Conservation (phyloP, 2,113 vertebrate genomes). For the Casuarius casuarius region DNA sequence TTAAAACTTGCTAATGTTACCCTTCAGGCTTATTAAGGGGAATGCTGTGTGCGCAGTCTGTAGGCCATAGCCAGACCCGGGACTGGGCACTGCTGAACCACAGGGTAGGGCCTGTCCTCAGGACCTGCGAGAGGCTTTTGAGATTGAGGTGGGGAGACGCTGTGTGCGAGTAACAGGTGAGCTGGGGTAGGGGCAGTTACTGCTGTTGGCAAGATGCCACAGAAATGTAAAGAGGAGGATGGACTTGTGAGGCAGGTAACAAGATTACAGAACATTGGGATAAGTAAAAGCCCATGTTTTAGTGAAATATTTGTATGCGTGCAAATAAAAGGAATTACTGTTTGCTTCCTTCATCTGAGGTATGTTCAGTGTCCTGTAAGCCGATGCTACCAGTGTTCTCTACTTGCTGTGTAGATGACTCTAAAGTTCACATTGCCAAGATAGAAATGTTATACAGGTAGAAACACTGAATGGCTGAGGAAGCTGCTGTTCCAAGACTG, state of each 20-base stretch:
- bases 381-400: neutral
- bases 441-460: neutral
- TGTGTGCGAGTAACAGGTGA: neutral
- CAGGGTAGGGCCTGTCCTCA: neutral
- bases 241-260: neutral
- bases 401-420: neutral
- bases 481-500: neutral
- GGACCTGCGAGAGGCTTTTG: neutral
- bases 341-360: neutral
- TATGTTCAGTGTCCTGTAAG: neutral
- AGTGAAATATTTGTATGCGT: neutral
- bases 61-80: neutral
- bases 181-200: neutral
- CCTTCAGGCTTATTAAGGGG: neutral
- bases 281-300: neutral
- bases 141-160: neutral
- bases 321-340: neutral
- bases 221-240: neutral
- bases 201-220: neutral
- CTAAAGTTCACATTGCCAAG: neutral
- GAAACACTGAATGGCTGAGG: neutral
- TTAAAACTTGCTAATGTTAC: neutral
- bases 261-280: neutral
- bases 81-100: neutral
- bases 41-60: neutral